Percentiles rank a stretch among this genome's conserved stretches.
phyloP scores from a whole-genome alignment of 2,797 vertebrate species.

The Acipenser ruthenus region DNA sequence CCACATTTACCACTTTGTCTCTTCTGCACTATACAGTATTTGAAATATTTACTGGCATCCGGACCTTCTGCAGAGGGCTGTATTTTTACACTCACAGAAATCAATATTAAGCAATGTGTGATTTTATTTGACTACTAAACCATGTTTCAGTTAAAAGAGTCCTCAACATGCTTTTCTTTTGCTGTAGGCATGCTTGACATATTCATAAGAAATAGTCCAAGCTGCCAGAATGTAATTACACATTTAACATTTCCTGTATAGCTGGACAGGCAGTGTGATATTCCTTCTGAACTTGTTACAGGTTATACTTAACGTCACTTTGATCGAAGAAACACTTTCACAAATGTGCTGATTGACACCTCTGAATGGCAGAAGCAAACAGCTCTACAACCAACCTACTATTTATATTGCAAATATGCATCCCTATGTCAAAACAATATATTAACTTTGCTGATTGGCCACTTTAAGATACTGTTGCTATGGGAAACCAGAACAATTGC shows the following conservation, averaged over 20 bases:
- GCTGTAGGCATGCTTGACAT: conserved; percentile 9
- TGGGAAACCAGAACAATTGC: conserved; percentile 69
- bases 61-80: too few relatives aligned
- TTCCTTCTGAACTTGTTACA: conserved; percentile 52
- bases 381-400: conserved; percentile 67
- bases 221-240: conserved; percentile 46
- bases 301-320: conserved; percentile 60
- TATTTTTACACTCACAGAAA: too few relatives aligned
- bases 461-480: conserved; percentile 60
- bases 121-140: too few relatives aligned
- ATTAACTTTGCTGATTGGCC: conserved; percentile 65
- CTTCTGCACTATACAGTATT: too few relatives aligned
- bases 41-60: too few relatives aligned
- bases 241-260: conserved; percentile 49
- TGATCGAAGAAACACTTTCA: conserved; percentile 57
- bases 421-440: conserved; percentile 64
- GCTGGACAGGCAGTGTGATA: conserved; percentile 54
- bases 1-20: too few relatives aligned
- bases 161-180: neutral
- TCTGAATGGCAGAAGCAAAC: conserved; percentile 61
- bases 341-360: conserved; percentile 58
- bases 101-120: too few relatives aligned
- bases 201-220: conserved; percentile 10
- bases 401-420: conserved; percentile 69
- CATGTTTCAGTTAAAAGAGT: neutral